These are phyloP conservation scores for Tenebrosternarchus preto DNA, from an alignment of 2,113 vertebrate genomes.

Conservation along the genomic window DNA sequence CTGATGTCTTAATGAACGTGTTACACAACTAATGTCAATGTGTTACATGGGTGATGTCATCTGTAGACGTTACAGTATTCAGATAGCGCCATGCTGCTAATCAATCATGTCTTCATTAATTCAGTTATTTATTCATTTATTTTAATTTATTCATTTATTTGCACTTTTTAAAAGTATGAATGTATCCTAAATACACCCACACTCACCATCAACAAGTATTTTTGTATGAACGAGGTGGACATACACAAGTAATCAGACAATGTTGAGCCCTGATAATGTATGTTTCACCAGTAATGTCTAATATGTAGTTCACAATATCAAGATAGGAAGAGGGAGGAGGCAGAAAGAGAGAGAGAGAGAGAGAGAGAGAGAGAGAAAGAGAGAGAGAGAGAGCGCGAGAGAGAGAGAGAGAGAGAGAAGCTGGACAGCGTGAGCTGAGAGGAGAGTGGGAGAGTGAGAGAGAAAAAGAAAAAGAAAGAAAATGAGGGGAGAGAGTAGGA, in stretches of 20 bases:
- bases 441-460: conserved; percentile 59
- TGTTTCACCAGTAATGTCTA: conserved; percentile 67
- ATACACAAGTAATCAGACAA: conserved; percentile 7
- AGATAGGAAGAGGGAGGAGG: conserved; percentile 22
- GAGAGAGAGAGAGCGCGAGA: conserved; percentile 55
- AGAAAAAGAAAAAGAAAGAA: conserved; percentile 58
- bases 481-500: conserved; percentile 54
- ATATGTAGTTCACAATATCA: conserved; percentile 28
- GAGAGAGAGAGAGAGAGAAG: conserved; percentile 57
- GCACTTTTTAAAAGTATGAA: not conserved
- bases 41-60: conserved; percentile 5
- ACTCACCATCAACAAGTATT: conserved; percentile 22
- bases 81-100: not conserved
- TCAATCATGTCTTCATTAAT: not conserved
- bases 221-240: conserved; percentile 12
- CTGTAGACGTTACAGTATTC: not conserved
- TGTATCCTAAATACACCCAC: conserved; percentile 13
- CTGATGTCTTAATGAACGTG: not conserved
- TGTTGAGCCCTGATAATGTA: conserved; percentile 40
- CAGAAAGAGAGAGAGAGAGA: conserved; percentile 47
- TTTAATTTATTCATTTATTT: too few species aligned
- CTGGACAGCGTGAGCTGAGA: conserved; percentile 49
- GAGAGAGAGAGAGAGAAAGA: conserved; percentile 51
- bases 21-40: conserved; percentile 6
- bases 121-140: too few species aligned